A percentile compares a stretch with the other conserved stretches of the same genome.
These are phyloP conservation scores for Mizuhopecten yessoensis DNA, from an alignment of 1,140 invertebrate species.

Conservation along the genomic window DNA sequence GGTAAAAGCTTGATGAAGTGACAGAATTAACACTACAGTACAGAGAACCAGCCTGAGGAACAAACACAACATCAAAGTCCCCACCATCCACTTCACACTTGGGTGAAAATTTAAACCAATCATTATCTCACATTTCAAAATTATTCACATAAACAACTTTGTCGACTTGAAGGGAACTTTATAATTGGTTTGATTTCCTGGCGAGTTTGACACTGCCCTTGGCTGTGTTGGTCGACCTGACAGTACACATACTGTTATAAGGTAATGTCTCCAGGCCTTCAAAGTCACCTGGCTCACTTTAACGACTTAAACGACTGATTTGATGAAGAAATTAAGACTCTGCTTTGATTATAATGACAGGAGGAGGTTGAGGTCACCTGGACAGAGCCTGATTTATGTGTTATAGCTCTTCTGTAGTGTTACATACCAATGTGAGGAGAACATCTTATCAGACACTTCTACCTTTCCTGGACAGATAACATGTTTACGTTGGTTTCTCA, in stretches of 20 bases:
- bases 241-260: not conserved
- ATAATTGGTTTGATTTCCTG: not conserved
- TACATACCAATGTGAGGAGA: not conserved
- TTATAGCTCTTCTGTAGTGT: not conserved
- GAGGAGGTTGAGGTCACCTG: not conserved
- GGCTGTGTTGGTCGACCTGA: not conserved
- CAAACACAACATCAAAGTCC: not conserved
- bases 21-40: not conserved
- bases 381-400: not conserved
- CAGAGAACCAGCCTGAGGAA: not conserved
- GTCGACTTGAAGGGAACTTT: not conserved
- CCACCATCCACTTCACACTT: not conserved
- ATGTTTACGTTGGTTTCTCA: not conserved
- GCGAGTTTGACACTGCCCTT: not conserved
- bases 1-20: slow-evolving; percentile 3
- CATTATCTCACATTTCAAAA: slow-evolving; percentile 39
- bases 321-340: not conserved
- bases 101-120: not conserved
- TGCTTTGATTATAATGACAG: slow-evolving; percentile 3
- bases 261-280: not conserved
- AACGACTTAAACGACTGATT: not conserved
- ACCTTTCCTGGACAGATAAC: not conserved
- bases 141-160: slow-evolving; percentile 28
- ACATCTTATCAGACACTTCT: not conserved
- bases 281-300: not conserved